Percentiles rank a stretch among this genome's conserved stretches.
phyloP scores from a whole-genome alignment of 2,113 vertebrate species.

The Erythrolamprus reginae region DNA sequence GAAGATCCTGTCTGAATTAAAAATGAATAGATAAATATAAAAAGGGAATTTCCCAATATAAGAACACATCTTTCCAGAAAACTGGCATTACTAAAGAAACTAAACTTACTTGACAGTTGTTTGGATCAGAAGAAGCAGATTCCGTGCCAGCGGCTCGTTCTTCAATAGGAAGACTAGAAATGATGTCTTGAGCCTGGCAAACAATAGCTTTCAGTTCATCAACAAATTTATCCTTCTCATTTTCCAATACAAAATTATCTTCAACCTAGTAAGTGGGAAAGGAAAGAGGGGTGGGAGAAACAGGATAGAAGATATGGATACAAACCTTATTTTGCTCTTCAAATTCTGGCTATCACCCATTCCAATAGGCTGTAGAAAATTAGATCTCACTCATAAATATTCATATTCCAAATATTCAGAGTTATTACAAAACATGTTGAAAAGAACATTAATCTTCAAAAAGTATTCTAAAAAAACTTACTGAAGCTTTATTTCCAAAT shows the following conservation, averaged over 20 bases:
- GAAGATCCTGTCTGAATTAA: slow-evolving; percentile 75
- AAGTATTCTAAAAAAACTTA: not conserved
- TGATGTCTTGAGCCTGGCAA: slow-evolving; percentile 78
- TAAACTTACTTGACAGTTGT: slow-evolving; percentile 56
- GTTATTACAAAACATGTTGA: not conserved
- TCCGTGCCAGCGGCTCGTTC: slow-evolving; percentile 42
- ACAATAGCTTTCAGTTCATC: slow-evolving; percentile 80
- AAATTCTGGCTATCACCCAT: not conserved
- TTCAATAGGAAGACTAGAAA: slow-evolving; percentile 57
- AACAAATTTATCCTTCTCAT: slow-evolving; percentile 85
- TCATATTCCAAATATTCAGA: not conserved
- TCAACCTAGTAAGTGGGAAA: slow-evolving; percentile 71
- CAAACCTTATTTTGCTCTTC: not conserved
- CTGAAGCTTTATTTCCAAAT: not conserved
- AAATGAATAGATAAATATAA: slow-evolving; percentile 54
- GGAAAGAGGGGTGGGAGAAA: not conserved
- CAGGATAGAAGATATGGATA: not conserved
- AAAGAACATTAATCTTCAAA: not conserved
- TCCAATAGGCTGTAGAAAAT: not conserved
- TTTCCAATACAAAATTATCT: slow-evolving; percentile 86
- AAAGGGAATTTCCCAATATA: slow-evolving; percentile 27
- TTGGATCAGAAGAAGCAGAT: slow-evolving; percentile 34
- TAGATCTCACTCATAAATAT: not conserved
- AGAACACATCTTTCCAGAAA: slow-evolving; percentile 21
- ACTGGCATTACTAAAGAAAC: not conserved